These are phyloP conservation scores for Nomada fucata DNA, from an alignment of 2,888 invertebrate species.

Conservation along the genomic window DNA sequence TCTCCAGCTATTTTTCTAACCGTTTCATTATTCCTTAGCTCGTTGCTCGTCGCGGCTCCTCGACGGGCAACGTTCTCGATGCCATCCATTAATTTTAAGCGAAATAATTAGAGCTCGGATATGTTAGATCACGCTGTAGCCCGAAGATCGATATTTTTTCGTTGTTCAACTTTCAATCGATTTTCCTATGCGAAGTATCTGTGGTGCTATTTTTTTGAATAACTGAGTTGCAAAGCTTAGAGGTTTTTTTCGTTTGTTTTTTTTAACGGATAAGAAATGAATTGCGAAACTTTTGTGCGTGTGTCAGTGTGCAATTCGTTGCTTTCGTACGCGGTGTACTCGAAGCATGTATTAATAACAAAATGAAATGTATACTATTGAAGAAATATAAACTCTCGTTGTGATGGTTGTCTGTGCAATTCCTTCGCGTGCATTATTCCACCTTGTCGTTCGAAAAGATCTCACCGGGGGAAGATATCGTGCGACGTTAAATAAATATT, in stretches of 20 bases:
- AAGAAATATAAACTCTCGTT: slow-evolving; percentile 12
- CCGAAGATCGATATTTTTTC: slow-evolving; percentile 15
- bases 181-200: not conserved
- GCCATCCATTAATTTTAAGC: slow-evolving; percentile 56
- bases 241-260: slow-evolving; percentile 2
- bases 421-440: not conserved
- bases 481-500: no score
- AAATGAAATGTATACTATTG: slow-evolving; percentile 28
- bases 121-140: slow-evolving; percentile 1
- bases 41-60: slow-evolving; percentile 8
- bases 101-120: not conserved
- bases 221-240: not conserved
- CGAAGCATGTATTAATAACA: not conserved
- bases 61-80: slow-evolving; percentile 29
- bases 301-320: slow-evolving; percentile 13
- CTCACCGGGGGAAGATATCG: no score
- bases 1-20: slow-evolving; percentile 23
- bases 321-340: slow-evolving; percentile 22
- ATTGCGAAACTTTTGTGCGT: slow-evolving; percentile 12
- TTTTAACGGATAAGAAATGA: not conserved
- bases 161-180: not conserved
- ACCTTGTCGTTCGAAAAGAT: not conserved
- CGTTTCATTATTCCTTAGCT: slow-evolving; percentile 1
- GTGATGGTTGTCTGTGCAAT: not conserved
- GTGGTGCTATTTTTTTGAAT: slow-evolving; percentile 14